phyloP scores from a whole-genome alignment of 2,888 invertebrate genomes.

The Orthonevra nobilis region DNA sequence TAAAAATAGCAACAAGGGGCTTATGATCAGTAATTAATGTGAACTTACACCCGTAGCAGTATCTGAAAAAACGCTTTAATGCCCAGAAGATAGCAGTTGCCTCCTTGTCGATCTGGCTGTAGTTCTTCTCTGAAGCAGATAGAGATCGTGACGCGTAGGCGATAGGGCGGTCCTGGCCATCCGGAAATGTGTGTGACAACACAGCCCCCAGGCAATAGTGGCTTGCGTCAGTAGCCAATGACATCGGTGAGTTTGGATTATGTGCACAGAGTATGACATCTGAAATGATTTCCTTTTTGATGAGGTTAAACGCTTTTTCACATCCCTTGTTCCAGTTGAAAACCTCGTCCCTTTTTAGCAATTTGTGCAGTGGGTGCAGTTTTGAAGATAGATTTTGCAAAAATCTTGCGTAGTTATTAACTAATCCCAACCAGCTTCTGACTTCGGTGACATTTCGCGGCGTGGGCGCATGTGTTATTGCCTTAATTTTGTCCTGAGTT shows the following conservation, averaged over 20 bases:
- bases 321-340: constrained; percentile 73
- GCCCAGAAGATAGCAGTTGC: constrained; percentile 11
- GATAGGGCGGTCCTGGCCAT: constrained; percentile 4
- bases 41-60: neutral
- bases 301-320: constrained; percentile 45
- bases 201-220: constrained; percentile 13
- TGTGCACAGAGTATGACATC: constrained; percentile 43
- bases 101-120: constrained; percentile 8
- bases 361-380: constrained; percentile 9
- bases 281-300: constrained; percentile 71
- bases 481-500: constrained; percentile 71
- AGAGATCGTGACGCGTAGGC: constrained; percentile 3
- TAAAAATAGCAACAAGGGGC: constrained; percentile 16
- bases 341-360: constrained; percentile 13
- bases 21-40: constrained; percentile 17
- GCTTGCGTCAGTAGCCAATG: constrained; percentile 26
- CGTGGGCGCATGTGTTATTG: constrained; percentile 70
- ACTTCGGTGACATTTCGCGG: constrained; percentile 67
- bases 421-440: constrained; percentile 17
- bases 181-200: constrained; percentile 11
- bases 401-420: constrained; percentile 32
- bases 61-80: constrained; percentile 1
- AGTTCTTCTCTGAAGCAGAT: neutral
- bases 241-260: constrained; percentile 36
- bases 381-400: constrained; percentile 20